These are phyloP conservation scores for Hydrotaea diabolus DNA, from an alignment of 2,888 invertebrate species.

Conservation along the genomic window DNA sequence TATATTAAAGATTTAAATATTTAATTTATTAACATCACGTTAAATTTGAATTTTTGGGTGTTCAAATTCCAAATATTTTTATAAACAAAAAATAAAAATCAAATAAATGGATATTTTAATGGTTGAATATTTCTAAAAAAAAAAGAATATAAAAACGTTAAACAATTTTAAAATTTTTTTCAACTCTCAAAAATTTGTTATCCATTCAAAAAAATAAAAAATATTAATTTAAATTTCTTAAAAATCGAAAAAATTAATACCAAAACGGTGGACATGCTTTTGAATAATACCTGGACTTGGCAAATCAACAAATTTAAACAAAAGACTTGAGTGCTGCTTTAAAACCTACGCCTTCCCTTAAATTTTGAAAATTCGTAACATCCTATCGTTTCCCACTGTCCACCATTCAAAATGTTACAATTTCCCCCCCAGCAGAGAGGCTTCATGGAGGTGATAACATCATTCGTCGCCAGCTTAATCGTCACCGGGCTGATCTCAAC, in stretches of 20 bases:
- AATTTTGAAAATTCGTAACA: background rate
- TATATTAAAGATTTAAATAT: conserved; percentile 13
- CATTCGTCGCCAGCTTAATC: background rate
- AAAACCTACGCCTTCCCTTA: background rate
- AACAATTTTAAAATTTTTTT: background rate
- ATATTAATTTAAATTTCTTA: no score
- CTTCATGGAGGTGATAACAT: background rate
- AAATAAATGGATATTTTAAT: background rate
- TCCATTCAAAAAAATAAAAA: no score
- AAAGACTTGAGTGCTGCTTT: conserved; percentile 20
- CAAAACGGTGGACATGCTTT: conserved; percentile 47
- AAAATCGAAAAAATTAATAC: background rate
- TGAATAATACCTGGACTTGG: conserved; percentile 43
- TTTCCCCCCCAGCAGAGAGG: background rate
- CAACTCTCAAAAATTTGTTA: no score
- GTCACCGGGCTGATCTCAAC: background rate
- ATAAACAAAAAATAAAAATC: no score
- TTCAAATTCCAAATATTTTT: no score
- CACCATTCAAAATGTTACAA: background rate
- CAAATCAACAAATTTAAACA: conserved; percentile 45
- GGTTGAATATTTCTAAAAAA: background rate
- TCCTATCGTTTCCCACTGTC: no score
- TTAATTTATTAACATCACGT: no score
- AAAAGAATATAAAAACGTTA: background rate
- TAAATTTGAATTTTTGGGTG: no score